phyloP scores from a whole-genome alignment of 1,140 invertebrate species.

The Pararge aegeria region DNA sequence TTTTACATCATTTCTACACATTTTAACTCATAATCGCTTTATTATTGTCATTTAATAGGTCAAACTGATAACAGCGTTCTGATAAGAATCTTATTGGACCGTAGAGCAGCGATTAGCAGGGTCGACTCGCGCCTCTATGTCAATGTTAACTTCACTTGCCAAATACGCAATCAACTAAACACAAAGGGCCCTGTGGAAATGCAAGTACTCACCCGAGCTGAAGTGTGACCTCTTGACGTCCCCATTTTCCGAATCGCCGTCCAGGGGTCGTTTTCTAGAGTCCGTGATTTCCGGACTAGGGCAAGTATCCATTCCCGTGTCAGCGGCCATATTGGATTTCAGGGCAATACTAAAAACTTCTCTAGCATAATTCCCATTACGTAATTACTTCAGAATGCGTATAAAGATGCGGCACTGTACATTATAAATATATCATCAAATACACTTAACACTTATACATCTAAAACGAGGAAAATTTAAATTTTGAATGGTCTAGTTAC shows the following conservation, averaged over 20 bases:
- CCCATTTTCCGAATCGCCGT: slow-evolving; percentile 91
- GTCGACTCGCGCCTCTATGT: slow-evolving; percentile 61
- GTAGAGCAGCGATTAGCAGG: slow-evolving; percentile 45
- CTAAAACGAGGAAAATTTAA: slow-evolving; percentile 60
- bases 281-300: slow-evolving; percentile 89
- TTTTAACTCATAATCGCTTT: slow-evolving; percentile 43
- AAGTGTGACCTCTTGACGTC: slow-evolving; percentile 93
- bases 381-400: slow-evolving; percentile 75
- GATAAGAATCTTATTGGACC: slow-evolving; percentile 71
- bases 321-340: slow-evolving; percentile 87
- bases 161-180: slow-evolving; percentile 70
- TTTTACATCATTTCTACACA: slow-evolving; percentile 38
- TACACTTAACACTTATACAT: slow-evolving; percentile 75
- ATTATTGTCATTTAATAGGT: slow-evolving; percentile 63
- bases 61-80: slow-evolving; percentile 70
- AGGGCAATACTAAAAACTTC: slow-evolving; percentile 78
- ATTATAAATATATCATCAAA: slow-evolving; percentile 61
- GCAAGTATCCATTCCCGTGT: slow-evolving; percentile 91
- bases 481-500: slow-evolving; percentile 64
- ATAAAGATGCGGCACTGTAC: slow-evolving; percentile 65
- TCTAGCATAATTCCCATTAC: slow-evolving; percentile 77
- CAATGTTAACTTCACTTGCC: slow-evolving; percentile 71
- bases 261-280: slow-evolving; percentile 92
- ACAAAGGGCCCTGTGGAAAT: slow-evolving; percentile 37
- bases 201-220: slow-evolving; percentile 86